phyloP scores from a whole-genome alignment of 1,140 invertebrate genomes.

The Glossosoma conforme region DNA sequence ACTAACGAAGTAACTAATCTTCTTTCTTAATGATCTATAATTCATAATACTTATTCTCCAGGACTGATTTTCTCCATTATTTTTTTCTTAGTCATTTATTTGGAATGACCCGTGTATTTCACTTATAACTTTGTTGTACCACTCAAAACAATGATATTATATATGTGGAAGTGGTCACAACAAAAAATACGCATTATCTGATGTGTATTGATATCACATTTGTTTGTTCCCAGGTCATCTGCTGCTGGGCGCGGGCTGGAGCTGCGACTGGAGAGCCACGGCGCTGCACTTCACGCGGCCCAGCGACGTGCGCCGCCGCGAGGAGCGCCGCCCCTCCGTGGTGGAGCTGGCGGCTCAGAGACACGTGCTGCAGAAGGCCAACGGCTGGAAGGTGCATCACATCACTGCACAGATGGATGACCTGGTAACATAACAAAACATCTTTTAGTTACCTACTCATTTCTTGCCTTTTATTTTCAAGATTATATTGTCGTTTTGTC shows the following conservation, averaged over 20 bases:
- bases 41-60: too few species aligned
- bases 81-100: too few species aligned
- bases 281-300: constrained; percentile 82
- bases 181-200: too few species aligned
- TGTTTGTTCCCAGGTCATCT: constrained; percentile 38
- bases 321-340: constrained; percentile 76
- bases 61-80: too few species aligned
- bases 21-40: too few species aligned
- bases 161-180: too few species aligned
- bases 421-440: constrained; percentile 57
- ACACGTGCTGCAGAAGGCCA: constrained; percentile 81
- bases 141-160: too few species aligned
- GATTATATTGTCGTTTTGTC: neutral
- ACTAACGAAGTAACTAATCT: neutral
- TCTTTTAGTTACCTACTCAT: too few species aligned
- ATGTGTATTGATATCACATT: neutral
- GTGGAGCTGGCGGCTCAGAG: constrained; percentile 87
- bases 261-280: constrained; percentile 54
- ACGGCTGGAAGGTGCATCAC: constrained; percentile 94
- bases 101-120: too few species aligned
- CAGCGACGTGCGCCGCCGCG: constrained; percentile 80
- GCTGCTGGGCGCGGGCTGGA: constrained; percentile 42
- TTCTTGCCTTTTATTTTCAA: neutral
- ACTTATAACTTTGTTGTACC: too few species aligned
- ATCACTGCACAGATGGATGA: constrained; percentile 89